phyloP scores from a whole-genome alignment of 2,113 vertebrate species.

The Lota lota region DNA sequence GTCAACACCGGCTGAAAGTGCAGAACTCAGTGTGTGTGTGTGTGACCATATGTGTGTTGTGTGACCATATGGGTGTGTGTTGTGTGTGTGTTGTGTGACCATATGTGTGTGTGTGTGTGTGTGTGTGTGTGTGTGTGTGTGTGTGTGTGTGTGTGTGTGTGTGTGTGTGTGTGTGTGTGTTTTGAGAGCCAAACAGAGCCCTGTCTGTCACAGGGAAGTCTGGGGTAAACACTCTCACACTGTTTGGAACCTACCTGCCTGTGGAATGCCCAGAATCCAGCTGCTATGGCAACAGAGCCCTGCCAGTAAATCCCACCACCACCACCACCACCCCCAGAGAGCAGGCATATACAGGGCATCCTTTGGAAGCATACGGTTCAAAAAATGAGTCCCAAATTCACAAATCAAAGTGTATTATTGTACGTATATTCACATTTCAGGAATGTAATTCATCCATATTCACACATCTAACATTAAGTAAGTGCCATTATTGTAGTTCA shows the following conservation, averaged over 20 bases:
- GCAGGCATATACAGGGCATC: neutral
- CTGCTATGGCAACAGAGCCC: conserved; percentile 56
- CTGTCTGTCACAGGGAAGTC: conserved; percentile 42
- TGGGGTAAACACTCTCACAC: conserved; percentile 30
- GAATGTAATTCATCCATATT: too few species aligned
- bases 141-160: conserved; percentile 4
- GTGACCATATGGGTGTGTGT: neutral
- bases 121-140: conserved; percentile 9
- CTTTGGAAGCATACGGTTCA: neutral
- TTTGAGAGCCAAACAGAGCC: conserved; percentile 32
- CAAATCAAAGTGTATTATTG: neutral
- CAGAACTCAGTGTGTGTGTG: conserved; percentile 8
- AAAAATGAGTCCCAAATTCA: neutral
- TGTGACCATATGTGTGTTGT: conserved; percentile 7
- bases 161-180: conserved; percentile 12
- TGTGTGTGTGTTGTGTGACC: neutral
- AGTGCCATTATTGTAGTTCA: too few species aligned
- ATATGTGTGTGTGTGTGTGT: conserved; percentile 7
- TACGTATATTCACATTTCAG: too few species aligned
- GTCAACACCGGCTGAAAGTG: conserved; percentile 32
- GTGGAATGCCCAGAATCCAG: conserved; percentile 57
- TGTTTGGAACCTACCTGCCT: conserved; percentile 49
- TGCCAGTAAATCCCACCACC: conserved; percentile 34
- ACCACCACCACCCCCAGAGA: conserved; percentile 3
- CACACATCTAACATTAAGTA: too few species aligned